A percentile compares a stretch with the other conserved stretches of the same genome.
These are phyloP conservation scores for Gymnorhina tibicen DNA, from an alignment of 2,113 vertebrate genomes.

Conservation along the genomic window DNA sequence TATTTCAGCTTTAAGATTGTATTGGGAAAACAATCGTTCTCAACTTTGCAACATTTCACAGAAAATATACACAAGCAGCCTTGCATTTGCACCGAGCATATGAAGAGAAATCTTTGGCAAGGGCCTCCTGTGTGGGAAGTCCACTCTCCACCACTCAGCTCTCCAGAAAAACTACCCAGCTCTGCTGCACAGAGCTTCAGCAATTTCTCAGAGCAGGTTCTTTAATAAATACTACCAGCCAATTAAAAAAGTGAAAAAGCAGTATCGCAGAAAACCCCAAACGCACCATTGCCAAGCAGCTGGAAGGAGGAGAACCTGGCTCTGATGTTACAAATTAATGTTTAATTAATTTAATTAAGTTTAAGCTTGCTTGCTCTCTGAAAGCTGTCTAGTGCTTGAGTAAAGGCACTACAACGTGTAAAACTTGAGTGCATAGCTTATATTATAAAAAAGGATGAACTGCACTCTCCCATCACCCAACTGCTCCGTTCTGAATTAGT, in stretches of 20 bases:
- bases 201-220: background rate
- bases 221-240: background rate
- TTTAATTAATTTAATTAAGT: too few relatives aligned
- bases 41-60: background rate
- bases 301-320: background rate
- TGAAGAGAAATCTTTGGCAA: conserved; percentile 1
- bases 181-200: background rate
- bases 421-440: background rate
- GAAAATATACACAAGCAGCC: background rate
- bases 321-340: background rate
- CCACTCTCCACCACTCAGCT: background rate
- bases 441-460: background rate
- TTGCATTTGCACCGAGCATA: background rate
- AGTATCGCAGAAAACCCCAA: background rate
- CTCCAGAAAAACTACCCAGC: background rate
- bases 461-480: background rate
- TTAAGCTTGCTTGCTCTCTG: accelerated
- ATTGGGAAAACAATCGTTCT: background rate
- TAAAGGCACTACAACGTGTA: background rate
- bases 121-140: background rate
- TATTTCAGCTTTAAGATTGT: background rate
- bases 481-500: background rate
- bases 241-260: background rate
- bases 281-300: background rate
- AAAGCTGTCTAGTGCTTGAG: background rate